phyloP scores from a whole-genome alignment of 2,797 vertebrate genomes.

The Halcyon chelicuti region DNA sequence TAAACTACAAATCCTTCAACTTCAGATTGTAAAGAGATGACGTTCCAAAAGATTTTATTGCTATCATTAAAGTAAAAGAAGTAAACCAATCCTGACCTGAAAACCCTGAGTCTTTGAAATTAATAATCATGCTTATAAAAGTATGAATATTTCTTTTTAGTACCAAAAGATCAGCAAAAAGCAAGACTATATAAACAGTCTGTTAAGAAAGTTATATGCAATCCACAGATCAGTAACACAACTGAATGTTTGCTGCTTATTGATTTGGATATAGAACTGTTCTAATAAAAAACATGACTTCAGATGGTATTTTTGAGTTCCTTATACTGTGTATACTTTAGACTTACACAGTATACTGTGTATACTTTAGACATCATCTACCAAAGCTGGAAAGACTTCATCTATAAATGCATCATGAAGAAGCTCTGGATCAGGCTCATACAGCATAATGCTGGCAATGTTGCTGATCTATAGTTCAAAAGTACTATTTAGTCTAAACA shows the following conservation, averaged over 20 bases:
- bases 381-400: not conserved
- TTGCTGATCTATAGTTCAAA: not conserved
- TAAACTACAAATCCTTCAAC: not conserved
- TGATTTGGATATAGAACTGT: not conserved
- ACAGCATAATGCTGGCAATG: not conserved
- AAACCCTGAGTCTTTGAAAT: not conserved
- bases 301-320: not conserved
- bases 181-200: not conserved
- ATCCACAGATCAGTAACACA: not conserved
- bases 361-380: not conserved
- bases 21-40: not conserved
- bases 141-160: not conserved
- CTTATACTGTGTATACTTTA: not conserved
- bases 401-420: not conserved
- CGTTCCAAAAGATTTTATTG: not conserved
- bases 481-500: not conserved
- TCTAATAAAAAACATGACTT: not conserved
- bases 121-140: not conserved
- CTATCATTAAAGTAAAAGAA: not conserved
- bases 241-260: not conserved
- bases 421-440: not conserved
- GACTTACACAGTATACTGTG: not conserved
- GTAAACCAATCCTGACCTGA: not conserved
- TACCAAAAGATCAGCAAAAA: not conserved
- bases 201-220: not conserved